Base-by-base conservation (phyloP, 1,140 invertebrate genomes). In the Penaeus indicus region DNA sequence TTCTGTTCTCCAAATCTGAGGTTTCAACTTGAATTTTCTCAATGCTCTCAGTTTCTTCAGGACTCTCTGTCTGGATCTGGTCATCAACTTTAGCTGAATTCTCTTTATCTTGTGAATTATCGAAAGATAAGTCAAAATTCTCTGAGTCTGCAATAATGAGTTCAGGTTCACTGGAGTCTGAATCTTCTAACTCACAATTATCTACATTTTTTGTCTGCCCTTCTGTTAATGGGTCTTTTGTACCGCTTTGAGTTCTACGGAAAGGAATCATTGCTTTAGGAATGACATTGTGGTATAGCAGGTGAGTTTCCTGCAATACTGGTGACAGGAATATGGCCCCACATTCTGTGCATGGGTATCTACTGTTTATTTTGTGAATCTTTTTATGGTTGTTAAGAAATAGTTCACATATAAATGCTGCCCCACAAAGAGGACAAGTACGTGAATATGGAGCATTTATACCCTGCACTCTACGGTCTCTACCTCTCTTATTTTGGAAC, bases 401-500 rank as follows among this genome's bases (percentile, higher is more conserved):
- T 7, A 60, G 0, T 16, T 61, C 81, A 25, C 67, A 72, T 32
- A 88, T 84, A 42, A 88, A 88, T 38, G 81, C 67, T 27, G 87
- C 69, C 27, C 81, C 81, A 79, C 87, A 88, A 7, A 25, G 75
- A 4, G 54, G 38, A 64, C 87, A 88, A 16, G 47, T 60, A n/a
- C 62, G 81, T 11, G 87, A 84, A 22, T 25, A 83, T 7, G 81
- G 67, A 11, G 61, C 62, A 18, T 60, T 60, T 21, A 88, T 75
- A 22, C 84, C 84, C 61, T 84, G 81, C 47, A 69, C 61, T 25
- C 87, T 80, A 8, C 87, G 87, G 38, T 88, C 87, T 25, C 79
- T 72, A 18, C 87, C 81, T 4, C 87, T 67, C 10, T 84, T 82
- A 32, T 84, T 88, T 38, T 88, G 87, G 72, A 88, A 88, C 87